phyloP scores from a whole-genome alignment of 2,797 vertebrate genomes.

The Graptemys geographica region DNA sequence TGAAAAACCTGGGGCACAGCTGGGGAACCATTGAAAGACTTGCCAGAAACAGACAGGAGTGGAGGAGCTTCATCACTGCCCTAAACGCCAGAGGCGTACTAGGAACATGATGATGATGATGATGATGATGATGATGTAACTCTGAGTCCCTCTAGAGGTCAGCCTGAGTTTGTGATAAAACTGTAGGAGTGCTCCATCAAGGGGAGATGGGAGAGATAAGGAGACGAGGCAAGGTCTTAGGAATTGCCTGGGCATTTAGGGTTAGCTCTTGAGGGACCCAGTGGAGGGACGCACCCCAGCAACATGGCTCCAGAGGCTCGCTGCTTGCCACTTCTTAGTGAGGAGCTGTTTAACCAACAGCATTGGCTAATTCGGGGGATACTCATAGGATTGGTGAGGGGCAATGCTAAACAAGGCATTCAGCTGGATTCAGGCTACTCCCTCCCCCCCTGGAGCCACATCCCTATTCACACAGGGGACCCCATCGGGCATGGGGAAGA shows the following conservation, averaged over 20 bases:
- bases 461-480: neutral
- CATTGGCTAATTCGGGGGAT: neutral
- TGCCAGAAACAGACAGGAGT: too few relatives aligned
- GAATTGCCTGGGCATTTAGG: neutral
- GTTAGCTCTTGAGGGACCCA: neutral
- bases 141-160: neutral
- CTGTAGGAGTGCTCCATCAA: neutral
- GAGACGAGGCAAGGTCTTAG: neutral
- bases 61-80: too few relatives aligned
- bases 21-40: too few relatives aligned
- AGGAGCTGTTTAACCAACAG: neutral
- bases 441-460: neutral
- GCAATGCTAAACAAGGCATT: neutral
- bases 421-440: neutral
- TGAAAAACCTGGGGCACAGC: too few relatives aligned
- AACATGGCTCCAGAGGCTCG: neutral
- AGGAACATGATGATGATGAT: too few relatives aligned
- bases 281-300: neutral
- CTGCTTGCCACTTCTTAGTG: too few relatives aligned
- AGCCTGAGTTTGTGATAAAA: neutral
- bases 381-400: neutral
- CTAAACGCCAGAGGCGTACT: too few relatives aligned
- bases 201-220: neutral
- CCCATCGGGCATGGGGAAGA: neutral
- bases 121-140: neutral